Evolutionary conservation across 2,888 invertebrate genomes (phyloP).

Genomic region (Meliscaeva auricollis): DNA sequence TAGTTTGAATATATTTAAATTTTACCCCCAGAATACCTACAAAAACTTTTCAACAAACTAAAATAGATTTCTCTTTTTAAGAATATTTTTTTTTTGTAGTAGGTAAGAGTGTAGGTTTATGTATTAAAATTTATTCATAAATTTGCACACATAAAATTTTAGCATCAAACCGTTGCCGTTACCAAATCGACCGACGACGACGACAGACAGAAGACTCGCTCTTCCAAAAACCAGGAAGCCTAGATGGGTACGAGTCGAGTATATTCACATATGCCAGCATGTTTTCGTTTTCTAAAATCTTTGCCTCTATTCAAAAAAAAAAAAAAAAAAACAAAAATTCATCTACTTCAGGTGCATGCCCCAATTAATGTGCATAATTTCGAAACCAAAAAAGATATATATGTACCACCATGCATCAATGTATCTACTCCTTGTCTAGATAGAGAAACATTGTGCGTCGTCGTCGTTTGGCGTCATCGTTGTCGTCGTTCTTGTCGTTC

Average conservation of each 20-base stretch:
- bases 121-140: constrained; percentile 6
- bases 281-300: constrained; percentile 30
- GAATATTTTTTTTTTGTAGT: background rate
- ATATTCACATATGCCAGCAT: background rate
- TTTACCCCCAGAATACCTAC: background rate
- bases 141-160: constrained; percentile 16
- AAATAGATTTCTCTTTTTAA: background rate
- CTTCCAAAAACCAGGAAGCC: constrained; percentile 22
- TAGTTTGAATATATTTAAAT: background rate
- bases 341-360: constrained; percentile 64
- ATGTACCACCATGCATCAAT: too few species aligned
- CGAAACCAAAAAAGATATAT: constrained; percentile 15
- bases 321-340: constrained; percentile 27
- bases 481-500: background rate
- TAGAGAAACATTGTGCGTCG: background rate
- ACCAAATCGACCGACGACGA: background rate
- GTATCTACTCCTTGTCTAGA: too few species aligned
- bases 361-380: constrained; percentile 64
- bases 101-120: background rate
- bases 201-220: background rate
- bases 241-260: too few species aligned
- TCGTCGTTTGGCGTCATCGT: background rate
- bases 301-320: background rate
- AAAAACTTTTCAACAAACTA: constrained; percentile 1
- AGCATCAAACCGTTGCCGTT: background rate